Base-by-base conservation (phyloP, 2,797 vertebrate genomes). In the Tauraco hartlaubi region DNA sequence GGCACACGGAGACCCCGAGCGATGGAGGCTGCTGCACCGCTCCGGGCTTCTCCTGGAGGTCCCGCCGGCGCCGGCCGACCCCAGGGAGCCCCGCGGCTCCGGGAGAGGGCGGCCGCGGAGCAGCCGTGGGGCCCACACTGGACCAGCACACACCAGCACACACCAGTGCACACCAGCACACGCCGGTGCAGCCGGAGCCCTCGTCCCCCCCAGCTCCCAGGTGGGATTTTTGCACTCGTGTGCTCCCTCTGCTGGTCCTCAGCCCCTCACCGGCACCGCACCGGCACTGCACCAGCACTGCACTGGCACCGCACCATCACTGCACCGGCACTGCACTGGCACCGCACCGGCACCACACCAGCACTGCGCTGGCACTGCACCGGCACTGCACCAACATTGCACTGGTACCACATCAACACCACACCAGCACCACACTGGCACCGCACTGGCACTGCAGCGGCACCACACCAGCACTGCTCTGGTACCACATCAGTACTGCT, bases 161-260 rank as follows among this genome's bases (percentile, higher is more conserved):
- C 48, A 33, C 48, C 91, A n/a, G 63, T 0, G 11, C 54, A 3
- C 31, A 69, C 78, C 84, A 21, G 55, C 0, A 9, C 54, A 2
- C 31, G 64, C 78, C 84, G 19, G 55, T 0, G 59, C 69, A 15
- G 62, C 37, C 17, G 6, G 4, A 77, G 64, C 44, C 44, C 48
- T 10, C 9, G 6, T 12, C 11, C 74, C 33, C 29, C 55, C 9
- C 17, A 4, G 73, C 41, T 75, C 76, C 69, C 94, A 48, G 81
- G 86, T 55, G 95, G 86, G 86, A 55, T 76, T 87, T 69, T 35
- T 18, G 35, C 84, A 63, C 95, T 95, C 95, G 81, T 69, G 91
- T 15, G 95, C 96, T 95, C 96, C 96, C 95, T 97, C 96, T 97
- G 95, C 95, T 94, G 94, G 93, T 86, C 39, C 81, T 51, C 69